phyloP scores from a whole-genome alignment of 92 coral and sea anemone species.

The Chrysogorgia sp. region DNA sequence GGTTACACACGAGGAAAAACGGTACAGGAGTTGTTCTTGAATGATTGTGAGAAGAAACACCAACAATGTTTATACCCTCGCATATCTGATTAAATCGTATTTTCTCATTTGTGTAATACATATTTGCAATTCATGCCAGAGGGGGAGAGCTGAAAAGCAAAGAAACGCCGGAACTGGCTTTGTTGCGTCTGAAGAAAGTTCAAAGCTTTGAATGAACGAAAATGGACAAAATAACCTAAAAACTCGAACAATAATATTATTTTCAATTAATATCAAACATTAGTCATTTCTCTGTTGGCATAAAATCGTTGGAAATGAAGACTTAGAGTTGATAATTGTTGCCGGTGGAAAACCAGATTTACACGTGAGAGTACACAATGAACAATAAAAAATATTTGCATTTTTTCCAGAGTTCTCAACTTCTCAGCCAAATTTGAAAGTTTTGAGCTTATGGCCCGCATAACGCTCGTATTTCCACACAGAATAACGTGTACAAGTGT shows the following conservation, averaged over 20 bases:
- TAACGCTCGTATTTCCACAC: background rate
- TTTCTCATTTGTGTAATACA: slow-evolving; percentile 11
- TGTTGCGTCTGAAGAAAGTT: background rate
- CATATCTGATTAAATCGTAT: slow-evolving; percentile 8
- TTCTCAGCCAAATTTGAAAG: background rate
- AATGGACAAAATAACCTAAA: background rate
- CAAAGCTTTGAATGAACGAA: background rate
- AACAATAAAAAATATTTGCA: slow-evolving; percentile 40
- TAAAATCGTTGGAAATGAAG: background rate
- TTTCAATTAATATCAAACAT: too few relatives aligned
- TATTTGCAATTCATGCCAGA: slow-evolving; percentile 38
- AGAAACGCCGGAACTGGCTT: background rate
- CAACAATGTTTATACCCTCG: background rate
- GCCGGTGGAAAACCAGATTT: slow-evolving; percentile 13
- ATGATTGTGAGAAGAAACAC: background rate
- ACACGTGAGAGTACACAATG: slow-evolving; percentile 44
- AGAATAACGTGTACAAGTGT: background rate
- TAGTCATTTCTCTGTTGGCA: background rate
- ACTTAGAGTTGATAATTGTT: background rate
- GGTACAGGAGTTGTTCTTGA: background rate
- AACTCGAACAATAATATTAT: too few relatives aligned
- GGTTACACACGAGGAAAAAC: background rate
- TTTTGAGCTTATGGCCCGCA: background rate
- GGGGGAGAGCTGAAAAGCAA: slow-evolving; percentile 12
- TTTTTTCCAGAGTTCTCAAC: slow-evolving; percentile 8